Conservation (phyloP, 2,888 invertebrate genomes). For the Dolichomitus sp. region DNA sequence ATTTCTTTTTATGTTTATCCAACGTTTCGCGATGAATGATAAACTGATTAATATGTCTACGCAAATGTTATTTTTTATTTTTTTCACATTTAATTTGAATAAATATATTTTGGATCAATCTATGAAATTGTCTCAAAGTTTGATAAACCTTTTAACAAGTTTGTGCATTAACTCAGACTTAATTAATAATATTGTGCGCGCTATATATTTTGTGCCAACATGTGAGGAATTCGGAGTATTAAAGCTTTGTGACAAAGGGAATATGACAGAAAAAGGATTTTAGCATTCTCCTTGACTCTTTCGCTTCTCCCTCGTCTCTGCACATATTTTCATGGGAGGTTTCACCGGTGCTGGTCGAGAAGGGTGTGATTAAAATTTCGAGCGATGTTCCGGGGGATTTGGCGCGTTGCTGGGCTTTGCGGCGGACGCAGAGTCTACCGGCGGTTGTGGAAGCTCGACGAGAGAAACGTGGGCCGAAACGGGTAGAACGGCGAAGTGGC, state of each 20-base stretch:
- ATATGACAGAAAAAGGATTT: slow-evolving; percentile 43
- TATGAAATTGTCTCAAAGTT: background rate
- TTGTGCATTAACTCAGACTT: background rate
- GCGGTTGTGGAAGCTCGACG: slow-evolving; percentile 51
- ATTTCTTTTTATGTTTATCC: too few relatives aligned
- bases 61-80: background rate
- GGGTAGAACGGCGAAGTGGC: slow-evolving; percentile 24
- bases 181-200: background rate
- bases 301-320: slow-evolving; percentile 21
- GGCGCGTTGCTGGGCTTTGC: slow-evolving; percentile 48
- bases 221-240: slow-evolving; percentile 20
- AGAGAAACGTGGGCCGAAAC: slow-evolving; percentile 26
- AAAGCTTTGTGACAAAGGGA: slow-evolving; percentile 23
- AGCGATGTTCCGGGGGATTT: slow-evolving; percentile 60
- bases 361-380: slow-evolving; percentile 71
- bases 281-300: slow-evolving; percentile 50
- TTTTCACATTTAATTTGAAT: background rate
- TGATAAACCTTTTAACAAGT: background rate
- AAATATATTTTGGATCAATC: background rate
- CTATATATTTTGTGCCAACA: background rate
- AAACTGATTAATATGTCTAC: background rate
- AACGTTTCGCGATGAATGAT: too few relatives aligned
- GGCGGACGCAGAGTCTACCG: slow-evolving; percentile 46
- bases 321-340: slow-evolving; percentile 40
- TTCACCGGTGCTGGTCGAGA: slow-evolving; percentile 32